Evolutionary conservation across 2,113 vertebrate genomes (phyloP), one percentile per base, ranked within the genome.

Genomic region (Prolemur simus): DNA sequence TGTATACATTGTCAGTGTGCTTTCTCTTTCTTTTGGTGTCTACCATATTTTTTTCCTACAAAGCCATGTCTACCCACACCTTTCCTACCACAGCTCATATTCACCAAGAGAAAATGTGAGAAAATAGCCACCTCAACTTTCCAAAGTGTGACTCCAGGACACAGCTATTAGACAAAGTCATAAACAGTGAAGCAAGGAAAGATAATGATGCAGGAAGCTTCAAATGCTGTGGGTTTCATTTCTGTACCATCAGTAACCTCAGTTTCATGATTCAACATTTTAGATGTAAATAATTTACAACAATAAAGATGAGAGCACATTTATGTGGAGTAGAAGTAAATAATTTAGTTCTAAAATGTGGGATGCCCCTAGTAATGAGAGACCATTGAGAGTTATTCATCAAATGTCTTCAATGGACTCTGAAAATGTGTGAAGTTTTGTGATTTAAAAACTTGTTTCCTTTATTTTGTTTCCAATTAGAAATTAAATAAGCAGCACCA

Each of bases 241-340:
- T 85, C 96, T 97, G 69, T 74, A 85, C 95, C 95, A 96, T 96
- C 96, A 96, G 94, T 96, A 97, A 98, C 97, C 97, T 97, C 92
- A 58, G 64, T 95, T 96, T 97, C 96, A 96, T 96, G 97, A 95
- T 93, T 96, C 96, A 96, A 97, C 97, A 91, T 97, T 97, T 96
- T 87, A 95, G 95, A 97, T 94, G 97, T 98, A 97, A 97, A 98
- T 98, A 98, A 98, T 98, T 98, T 85, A 98, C 97, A 94, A 77
- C 97, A 96, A 94, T 95, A 97, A 92, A 90, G 96, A 81, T 95
- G 83, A 97, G 93, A 97, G 97, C 76, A 69, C 93, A 92, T 96
- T 96, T 95, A 81, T 95, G 95, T 95, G 93, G 89, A 89, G 73
- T 68, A 82, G 96, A 93, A 96, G 89, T 98, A 96, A 98, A 98